These are phyloP conservation scores for Drosophila ficusphila DNA, from an alignment of 1,140 invertebrate species.

Conservation along the genomic window DNA sequence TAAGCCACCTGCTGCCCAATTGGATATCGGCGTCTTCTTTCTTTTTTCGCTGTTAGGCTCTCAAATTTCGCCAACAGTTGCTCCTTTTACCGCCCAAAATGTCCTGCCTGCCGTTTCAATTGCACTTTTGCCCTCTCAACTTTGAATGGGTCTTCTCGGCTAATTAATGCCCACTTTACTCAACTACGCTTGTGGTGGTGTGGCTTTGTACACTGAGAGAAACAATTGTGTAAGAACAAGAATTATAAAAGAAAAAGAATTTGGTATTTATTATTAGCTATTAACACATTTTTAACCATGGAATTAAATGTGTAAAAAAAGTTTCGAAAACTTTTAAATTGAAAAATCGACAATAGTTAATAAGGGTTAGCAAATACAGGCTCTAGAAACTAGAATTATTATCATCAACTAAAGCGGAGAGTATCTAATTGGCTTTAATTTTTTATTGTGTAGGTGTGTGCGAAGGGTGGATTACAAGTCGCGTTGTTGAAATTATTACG, in stretches of 20 bases:
- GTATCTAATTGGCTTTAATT: background rate
- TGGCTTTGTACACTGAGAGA: background rate
- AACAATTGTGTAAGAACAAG: too few relatives aligned
- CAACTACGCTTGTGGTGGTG: background rate
- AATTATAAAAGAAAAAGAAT: too few relatives aligned
- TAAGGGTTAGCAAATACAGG: too few relatives aligned
- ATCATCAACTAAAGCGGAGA: too few relatives aligned
- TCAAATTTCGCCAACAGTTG: slow-evolving; percentile 57
- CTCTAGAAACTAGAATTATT: too few relatives aligned
- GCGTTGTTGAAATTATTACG: slow-evolving; percentile 62
- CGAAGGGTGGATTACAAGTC: slow-evolving; percentile 71
- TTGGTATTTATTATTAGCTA: too few relatives aligned
- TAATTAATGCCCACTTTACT: slow-evolving; percentile 77
- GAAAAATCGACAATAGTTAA: too few relatives aligned
- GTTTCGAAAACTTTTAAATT: too few relatives aligned
- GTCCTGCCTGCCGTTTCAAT: slow-evolving; percentile 60
- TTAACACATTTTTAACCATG: too few relatives aligned
- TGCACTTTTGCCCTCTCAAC: slow-evolving; percentile 71
- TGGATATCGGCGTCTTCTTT: slow-evolving; percentile 35
- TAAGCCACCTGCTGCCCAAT: slow-evolving; percentile 70
- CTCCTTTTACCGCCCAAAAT: slow-evolving; percentile 31
- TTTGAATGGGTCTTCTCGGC: slow-evolving; percentile 52
- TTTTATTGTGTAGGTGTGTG: slow-evolving; percentile 6
- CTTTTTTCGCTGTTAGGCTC: slow-evolving; percentile 13
- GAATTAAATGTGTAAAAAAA: too few relatives aligned